These are phyloP conservation scores for Andrena marginata DNA, from an alignment of 2,888 invertebrate genomes.

Conservation along the genomic window DNA sequence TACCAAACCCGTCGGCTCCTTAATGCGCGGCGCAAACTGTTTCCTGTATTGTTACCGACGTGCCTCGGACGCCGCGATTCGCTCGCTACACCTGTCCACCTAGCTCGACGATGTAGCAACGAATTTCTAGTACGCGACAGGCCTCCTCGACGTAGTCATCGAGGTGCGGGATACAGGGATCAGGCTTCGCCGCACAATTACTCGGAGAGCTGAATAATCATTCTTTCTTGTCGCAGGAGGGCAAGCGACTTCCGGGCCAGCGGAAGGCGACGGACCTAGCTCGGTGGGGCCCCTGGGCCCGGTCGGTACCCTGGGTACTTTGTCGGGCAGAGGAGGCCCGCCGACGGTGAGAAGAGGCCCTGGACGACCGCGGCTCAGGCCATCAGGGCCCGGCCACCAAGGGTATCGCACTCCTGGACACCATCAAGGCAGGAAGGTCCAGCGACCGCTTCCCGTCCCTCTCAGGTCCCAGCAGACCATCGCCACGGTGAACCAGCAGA, in stretches of 20 bases:
- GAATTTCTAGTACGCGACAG: no score
- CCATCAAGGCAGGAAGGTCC: conserved; percentile 76
- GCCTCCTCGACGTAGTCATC: no score
- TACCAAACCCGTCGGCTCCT: neutral
- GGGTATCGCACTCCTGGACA: conserved; percentile 87
- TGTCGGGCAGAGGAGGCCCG: conserved; percentile 69
- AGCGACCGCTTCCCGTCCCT: conserved; percentile 81
- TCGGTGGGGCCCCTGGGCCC: conserved; percentile 78
- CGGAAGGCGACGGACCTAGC: conserved; percentile 80
- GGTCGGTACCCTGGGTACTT: conserved; percentile 70
- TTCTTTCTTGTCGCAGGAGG: conserved; percentile 61
- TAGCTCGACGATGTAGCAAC: no score
- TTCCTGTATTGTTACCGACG: no score
- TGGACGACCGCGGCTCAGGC: conserved; percentile 89
- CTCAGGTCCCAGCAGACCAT: conserved; percentile 80
- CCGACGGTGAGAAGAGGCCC: conserved; percentile 87
- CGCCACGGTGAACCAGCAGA: conserved; percentile 65
- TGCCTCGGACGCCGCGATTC: no score
- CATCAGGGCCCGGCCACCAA: conserved; percentile 88
- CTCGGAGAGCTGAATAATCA: neutral
- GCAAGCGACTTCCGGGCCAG: conserved; percentile 68
- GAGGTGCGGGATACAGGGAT: no score
- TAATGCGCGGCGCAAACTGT: no score
- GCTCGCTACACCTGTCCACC: no score
- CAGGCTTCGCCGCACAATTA: no score